Base-by-base conservation (phyloP, 2,888 invertebrate species). In the Sminthurides aquaticus region DNA sequence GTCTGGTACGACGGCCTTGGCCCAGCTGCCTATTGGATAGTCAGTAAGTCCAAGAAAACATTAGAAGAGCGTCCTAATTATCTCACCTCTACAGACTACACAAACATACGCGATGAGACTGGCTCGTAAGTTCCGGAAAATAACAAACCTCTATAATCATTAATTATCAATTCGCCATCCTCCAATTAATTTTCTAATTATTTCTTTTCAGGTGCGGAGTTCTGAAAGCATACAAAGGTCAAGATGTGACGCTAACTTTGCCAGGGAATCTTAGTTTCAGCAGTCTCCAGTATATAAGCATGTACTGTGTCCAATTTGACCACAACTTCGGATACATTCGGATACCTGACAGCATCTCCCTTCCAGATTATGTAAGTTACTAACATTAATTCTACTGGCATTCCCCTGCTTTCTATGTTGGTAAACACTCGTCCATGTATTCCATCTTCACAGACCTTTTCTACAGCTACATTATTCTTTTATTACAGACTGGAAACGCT, bases 261-360 rank as follows among this genome's bases (percentile, higher is more conserved):
- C 93, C 93, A 0, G 89, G 87, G 52, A 85, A 86, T 74, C 79
- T 92, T 71, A 91, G 91, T 0, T 90, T 91, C 0, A 88, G 91
- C 79, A 91, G 92, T 78, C 89, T 93, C 74, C 90, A 92, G 79
- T 94, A 92, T 91, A 82, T 94, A 28, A 85, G 90, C 0, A 87
- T 94, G 0, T 94, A 91, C 90, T 93, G 93, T 77, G 90, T 92
- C n/a, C 86, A 87, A 76, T 90, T 89, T 79, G 80, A 86, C 3
- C 91, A 93, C 77, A 92, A 93, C 81, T 94, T 93, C 77, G 94
- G 94, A 0, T 91, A 93, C 76, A 90, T 94, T 1, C 82, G 84
- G 76, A 87, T 94, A 60, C 92, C 92, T 2, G 34, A 24, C 1
- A 49, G 20, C 22, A 8, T 52, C 8, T 20, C 11, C 22, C 20